Evolutionary conservation across 2,113 vertebrate genomes (phyloP), one percentile per base, ranked within the genome.

Genomic region (Sterrhoptilus dennistouni): DNA sequence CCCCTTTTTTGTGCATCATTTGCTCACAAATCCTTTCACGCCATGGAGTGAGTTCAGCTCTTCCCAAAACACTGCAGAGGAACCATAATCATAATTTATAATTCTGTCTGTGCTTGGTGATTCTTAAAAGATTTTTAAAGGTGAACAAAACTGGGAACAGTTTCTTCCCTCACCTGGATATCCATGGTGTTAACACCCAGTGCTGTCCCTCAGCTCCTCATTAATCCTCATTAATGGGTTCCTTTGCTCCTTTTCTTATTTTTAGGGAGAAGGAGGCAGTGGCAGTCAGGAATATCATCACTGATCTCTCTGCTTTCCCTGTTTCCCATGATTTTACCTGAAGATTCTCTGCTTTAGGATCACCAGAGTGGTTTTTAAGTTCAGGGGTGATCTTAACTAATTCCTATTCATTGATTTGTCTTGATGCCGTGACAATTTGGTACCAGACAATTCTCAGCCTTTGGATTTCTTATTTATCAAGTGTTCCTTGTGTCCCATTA

Each of bases 381-480:
- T 60, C 29, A 65, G 69, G 69, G 3, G 3, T 74, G 5, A 3
- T 23, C 14, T 40, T 28, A 20, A 11, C 8, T 33, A 9, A 22
- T 17, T 61, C 23, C 1, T 5, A 0, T 28, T 75, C 23, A 5
- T n/a, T 7, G 14, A 2, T 61, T 57, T n/a, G 5, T 54, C 31
- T 50, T 12, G 15, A 4, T 50, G 40, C 53, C 13, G 15, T 20
- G 29, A 35, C 27, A 21, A 1, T 56, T 69, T 17, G 36, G 16
- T 24, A 25, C 11, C 49, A 65, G 64, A 4, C 9, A 60, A 14
- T 61, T 78, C 77, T 59, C 28, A 61, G 0, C 15, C 5, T 29
- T 29, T 28, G n/a, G 8, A 17, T 69, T 83, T 83, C 12, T 23
- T 24, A 28, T 27, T 17, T 12, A 22, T 6, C 3, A 5, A 8